These are phyloP conservation scores for Grus americana DNA, from an alignment of 2,113 vertebrate species.

Conservation along the genomic window DNA sequence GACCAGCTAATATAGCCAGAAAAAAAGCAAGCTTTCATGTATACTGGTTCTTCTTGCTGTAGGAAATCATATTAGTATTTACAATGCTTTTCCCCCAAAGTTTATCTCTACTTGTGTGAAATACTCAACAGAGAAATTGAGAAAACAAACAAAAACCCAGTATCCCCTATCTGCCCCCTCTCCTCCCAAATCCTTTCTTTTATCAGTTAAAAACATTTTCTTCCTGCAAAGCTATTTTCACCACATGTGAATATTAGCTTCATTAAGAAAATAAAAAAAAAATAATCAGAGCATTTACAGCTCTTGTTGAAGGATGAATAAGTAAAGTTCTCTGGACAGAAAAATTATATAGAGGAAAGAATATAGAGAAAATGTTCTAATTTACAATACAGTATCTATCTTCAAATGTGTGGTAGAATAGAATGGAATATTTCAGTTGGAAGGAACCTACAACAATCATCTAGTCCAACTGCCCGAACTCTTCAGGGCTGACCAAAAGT, in stretches of 20 bases:
- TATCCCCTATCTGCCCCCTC: fast-evolving
- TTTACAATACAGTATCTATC: not conserved
- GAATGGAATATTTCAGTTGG: not conserved
- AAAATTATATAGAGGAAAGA: not conserved
- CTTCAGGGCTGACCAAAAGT: not conserved
- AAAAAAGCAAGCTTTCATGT: not conserved
- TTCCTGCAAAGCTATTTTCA: fast-evolving
- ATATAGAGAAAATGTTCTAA: not conserved
- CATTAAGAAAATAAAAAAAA: not conserved
- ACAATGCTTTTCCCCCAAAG: not conserved
- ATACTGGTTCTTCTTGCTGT: not conserved
- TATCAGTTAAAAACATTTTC: not conserved
- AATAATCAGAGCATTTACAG: not conserved
- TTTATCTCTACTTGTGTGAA: not conserved
- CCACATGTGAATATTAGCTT: not conserved
- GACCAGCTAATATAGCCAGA: not conserved
- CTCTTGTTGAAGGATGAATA: not conserved
- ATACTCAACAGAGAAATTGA: not conserved
- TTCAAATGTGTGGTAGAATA: not conserved
- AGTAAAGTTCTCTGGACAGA: not conserved
- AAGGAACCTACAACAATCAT: not conserved
- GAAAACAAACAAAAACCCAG: not conserved
- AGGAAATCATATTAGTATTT: not conserved
- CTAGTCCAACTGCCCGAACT: not conserved
- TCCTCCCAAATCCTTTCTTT: not conserved